A percentile compares a stretch with the other conserved stretches of the same genome.
Conservation (phyloP, 2,888 invertebrate species). For the Drosophila neutralis region DNA sequence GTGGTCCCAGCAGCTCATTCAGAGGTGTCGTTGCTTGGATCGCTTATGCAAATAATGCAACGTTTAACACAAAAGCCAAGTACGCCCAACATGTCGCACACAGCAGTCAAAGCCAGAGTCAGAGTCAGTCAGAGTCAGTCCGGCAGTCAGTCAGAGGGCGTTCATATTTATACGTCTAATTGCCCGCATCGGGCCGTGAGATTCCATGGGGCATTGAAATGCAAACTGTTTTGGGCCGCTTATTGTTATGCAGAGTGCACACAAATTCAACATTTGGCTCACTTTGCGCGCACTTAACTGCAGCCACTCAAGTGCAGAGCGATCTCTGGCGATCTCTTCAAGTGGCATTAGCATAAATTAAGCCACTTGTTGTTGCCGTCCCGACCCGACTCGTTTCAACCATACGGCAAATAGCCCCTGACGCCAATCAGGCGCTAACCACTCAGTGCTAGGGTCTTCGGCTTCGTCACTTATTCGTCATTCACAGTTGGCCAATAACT, state of each 20-base stretch:
- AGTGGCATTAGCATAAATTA: slow-evolving; percentile 75
- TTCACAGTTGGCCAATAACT: slow-evolving; percentile 69
- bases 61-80: slow-evolving; percentile 62
- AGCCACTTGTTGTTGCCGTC: slow-evolving; percentile 68
- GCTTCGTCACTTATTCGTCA: slow-evolving; percentile 61
- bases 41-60: slow-evolving; percentile 74
- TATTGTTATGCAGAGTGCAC: slow-evolving; percentile 61
- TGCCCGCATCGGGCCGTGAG: slow-evolving; percentile 60
- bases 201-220: slow-evolving; percentile 61
- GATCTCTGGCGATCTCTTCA: slow-evolving; percentile 41
- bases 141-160: slow-evolving; percentile 48
- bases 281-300: slow-evolving; percentile 57
- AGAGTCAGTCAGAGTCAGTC: slow-evolving; percentile 29
- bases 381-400: slow-evolving; percentile 45
- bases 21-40: slow-evolving; percentile 69
- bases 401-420: slow-evolving; percentile 52
- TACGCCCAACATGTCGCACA: slow-evolving; percentile 70
- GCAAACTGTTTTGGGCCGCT: slow-evolving; percentile 40
- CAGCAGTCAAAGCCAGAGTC: slow-evolving; percentile 33
- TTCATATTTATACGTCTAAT: slow-evolving; percentile 67
- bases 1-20: slow-evolving; percentile 72
- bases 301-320: slow-evolving; percentile 57
- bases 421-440: slow-evolving; percentile 62
- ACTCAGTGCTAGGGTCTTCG: not conserved
- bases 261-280: slow-evolving; percentile 47